Evolutionary conservation across 2,888 invertebrate genomes (phyloP).

Genomic region (Venusia cambrica): DNA sequence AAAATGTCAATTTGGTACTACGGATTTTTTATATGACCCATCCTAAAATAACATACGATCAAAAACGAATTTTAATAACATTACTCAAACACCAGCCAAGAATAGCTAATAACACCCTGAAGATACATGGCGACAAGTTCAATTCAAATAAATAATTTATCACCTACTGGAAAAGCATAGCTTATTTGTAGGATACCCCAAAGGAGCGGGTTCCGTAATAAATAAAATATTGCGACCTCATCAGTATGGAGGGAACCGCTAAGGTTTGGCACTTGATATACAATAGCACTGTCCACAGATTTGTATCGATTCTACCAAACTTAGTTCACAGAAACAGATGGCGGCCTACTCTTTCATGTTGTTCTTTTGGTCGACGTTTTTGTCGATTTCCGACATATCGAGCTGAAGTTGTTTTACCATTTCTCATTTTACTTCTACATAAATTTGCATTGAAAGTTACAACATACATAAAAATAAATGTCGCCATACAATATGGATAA

Average conservation of each 20-base stretch:
- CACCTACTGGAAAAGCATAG: slow-evolving; percentile 20
- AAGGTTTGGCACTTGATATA: slow-evolving; percentile 32
- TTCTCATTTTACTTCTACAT: not conserved
- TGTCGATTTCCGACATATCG: slow-evolving; percentile 23
- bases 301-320: slow-evolving; percentile 27
- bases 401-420: slow-evolving; percentile 15
- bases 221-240: slow-evolving; percentile 30
- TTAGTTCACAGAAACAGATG: slow-evolving; percentile 27
- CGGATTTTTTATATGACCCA: no score
- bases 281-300: slow-evolving; percentile 29
- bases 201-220: slow-evolving; percentile 24
- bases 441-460: not conserved
- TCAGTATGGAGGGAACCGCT: slow-evolving; percentile 31
- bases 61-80: no score
- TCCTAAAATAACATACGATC: no score
- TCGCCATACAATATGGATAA: no score
- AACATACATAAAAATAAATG: no score
- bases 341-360: slow-evolving; percentile 13
- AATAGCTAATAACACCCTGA: not conserved
- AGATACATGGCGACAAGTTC: slow-evolving; percentile 2
- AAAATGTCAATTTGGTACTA: no score
- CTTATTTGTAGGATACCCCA: slow-evolving; percentile 17
- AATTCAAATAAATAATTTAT: slow-evolving; percentile 19
- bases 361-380: slow-evolving; percentile 26
- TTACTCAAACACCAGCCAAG: no score